Evolutionary conservation across 2,113 vertebrate species (phyloP).

Genomic region (Anoura caudifer): DNA sequence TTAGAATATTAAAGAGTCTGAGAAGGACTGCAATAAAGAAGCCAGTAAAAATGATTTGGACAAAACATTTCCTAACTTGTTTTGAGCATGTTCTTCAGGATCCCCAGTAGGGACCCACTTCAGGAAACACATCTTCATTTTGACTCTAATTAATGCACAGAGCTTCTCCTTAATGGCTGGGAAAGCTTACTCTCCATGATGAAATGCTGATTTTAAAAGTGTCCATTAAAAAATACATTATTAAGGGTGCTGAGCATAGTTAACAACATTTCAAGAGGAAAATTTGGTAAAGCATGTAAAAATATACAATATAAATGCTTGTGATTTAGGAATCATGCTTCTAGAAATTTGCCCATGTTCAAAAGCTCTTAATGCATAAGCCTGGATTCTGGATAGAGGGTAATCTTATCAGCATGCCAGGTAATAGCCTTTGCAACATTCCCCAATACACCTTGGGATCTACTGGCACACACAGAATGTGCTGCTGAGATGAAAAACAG

Average conservation of each 20-base stretch:
- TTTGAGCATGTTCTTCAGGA: neutral
- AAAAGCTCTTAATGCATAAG: neutral
- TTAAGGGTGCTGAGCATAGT: neutral
- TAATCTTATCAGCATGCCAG: neutral
- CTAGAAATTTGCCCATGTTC: slow-evolving; percentile 9
- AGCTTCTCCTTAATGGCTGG: neutral
- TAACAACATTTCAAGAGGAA: neutral
- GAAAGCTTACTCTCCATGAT: neutral
- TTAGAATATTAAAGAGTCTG: neutral
- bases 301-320: neutral
- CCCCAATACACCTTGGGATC: neutral
- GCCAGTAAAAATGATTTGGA: neutral
- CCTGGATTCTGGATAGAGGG: neutral
- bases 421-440: neutral
- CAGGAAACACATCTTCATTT: slow-evolving; percentile 12
- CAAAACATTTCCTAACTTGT: neutral
- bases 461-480: neutral
- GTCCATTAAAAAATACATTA: neutral
- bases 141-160: neutral
- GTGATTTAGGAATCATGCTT: neutral
- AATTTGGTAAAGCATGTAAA: neutral
- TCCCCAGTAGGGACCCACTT: neutral
- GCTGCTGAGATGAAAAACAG: neutral
- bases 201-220: neutral
- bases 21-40: neutral